These are phyloP conservation scores for Halcyon badia DNA, from an alignment of 2,797 vertebrate species.

Conservation along the genomic window DNA sequence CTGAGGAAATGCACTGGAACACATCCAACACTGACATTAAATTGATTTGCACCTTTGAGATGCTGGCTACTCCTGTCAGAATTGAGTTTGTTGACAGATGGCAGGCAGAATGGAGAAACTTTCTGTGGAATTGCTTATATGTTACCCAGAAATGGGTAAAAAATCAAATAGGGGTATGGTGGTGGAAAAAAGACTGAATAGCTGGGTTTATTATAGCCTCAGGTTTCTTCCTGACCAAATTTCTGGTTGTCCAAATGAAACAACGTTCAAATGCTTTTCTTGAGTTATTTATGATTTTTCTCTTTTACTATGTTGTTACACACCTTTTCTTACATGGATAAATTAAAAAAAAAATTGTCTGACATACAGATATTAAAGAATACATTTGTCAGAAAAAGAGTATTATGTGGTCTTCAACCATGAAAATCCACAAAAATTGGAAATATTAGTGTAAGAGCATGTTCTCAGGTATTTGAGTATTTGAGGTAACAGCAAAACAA, in stretches of 20 bases:
- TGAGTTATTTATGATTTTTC: background rate
- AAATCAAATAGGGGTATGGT: background rate
- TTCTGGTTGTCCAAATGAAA: background rate
- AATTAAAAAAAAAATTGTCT: background rate
- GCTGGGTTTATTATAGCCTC: background rate
- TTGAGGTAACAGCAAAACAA: background rate
- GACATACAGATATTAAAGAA: background rate
- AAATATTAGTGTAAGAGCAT: background rate
- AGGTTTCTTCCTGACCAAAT: background rate
- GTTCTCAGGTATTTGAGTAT: background rate
- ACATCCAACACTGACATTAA: constrained; percentile 70
- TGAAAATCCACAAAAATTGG: background rate
- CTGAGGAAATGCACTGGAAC: constrained; percentile 72
- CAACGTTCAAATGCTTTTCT: background rate
- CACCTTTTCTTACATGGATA: background rate
- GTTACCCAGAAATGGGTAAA: constrained; percentile 28
- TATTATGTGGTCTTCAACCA: background rate
- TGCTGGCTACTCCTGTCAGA: constrained; percentile 75
- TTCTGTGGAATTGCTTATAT: constrained; percentile 58
- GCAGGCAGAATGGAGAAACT: constrained; percentile 65
- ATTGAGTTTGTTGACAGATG: constrained; percentile 74
- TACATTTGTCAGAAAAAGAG: background rate
- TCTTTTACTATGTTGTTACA: background rate
- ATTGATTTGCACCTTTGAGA: constrained; percentile 79
- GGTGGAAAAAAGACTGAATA: background rate